These are phyloP conservation scores for Trialeurodes vaporariorum DNA, from an alignment of 1,140 invertebrate genomes.

Conservation along the genomic window DNA sequence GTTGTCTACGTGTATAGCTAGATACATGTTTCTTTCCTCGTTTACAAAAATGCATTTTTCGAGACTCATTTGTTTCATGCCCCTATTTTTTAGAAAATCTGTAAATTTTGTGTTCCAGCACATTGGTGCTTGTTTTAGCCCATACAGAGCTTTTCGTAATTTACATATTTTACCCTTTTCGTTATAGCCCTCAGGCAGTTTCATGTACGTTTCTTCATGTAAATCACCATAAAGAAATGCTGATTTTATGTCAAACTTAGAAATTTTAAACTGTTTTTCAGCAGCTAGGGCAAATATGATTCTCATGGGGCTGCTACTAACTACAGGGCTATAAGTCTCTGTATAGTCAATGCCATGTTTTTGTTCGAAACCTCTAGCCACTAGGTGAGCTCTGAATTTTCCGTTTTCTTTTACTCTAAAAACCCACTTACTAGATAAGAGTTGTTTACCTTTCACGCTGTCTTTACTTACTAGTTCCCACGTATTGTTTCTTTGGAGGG, in stretches of 20 bases:
- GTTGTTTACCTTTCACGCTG: slow-evolving; percentile 23
- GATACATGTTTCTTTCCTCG: slow-evolving; percentile 10
- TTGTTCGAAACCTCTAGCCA: background rate
- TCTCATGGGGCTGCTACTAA: background rate
- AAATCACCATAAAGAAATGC: background rate
- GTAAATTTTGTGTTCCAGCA: slow-evolving; percentile 15
- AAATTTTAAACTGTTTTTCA: background rate
- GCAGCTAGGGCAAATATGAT: background rate
- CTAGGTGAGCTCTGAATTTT: background rate
- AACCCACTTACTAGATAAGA: slow-evolving; percentile 33
- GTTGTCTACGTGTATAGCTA: slow-evolving; percentile 2
- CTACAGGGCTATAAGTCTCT: background rate
- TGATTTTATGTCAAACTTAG: background rate
- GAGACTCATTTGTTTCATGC: slow-evolving; percentile 18
- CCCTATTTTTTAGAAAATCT: slow-evolving; percentile 13
- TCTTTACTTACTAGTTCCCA: slow-evolving; percentile 30
- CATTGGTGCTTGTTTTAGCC: background rate
- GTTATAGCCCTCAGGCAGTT: background rate
- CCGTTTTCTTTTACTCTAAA: slow-evolving; percentile 27
- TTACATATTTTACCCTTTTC: background rate
- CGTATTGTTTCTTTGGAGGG: slow-evolving; percentile 31
- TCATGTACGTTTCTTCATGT: background rate
- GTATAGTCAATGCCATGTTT: background rate
- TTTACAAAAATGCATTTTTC: slow-evolving; percentile 26
- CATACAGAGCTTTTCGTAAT: background rate